phyloP scores from a whole-genome alignment of 2,113 vertebrate species.

The Lampris incognitus region DNA sequence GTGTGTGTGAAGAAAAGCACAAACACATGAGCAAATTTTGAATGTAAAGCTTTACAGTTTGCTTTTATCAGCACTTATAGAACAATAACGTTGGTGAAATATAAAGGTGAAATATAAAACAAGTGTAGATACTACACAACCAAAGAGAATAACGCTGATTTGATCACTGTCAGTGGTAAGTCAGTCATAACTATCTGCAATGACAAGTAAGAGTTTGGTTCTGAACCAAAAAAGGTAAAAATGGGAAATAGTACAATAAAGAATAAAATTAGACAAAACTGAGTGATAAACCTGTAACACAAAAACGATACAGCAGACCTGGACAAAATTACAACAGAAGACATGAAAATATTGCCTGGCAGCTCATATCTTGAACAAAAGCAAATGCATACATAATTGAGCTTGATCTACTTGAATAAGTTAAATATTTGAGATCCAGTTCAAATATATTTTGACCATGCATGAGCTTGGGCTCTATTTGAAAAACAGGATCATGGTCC shows the following conservation, averaged over 20 bases:
- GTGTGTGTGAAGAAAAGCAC: too few species aligned
- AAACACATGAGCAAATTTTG: constrained; percentile 11
- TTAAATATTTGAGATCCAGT: too few species aligned
- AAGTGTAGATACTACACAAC: constrained; percentile 70
- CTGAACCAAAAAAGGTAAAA: constrained; percentile 11
- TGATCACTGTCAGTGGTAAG: not conserved
- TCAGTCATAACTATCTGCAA: constrained; percentile 11
- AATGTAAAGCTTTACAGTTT: not conserved
- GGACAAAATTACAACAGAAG: not conserved
- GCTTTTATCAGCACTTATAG: not conserved
- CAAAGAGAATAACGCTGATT: not conserved
- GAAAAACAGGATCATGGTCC: not conserved
- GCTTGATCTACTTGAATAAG: not conserved
- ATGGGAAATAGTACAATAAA: constrained; percentile 3
- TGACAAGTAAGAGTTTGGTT: constrained; percentile 2
- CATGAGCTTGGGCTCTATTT: too few species aligned
- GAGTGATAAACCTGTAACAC: not conserved
- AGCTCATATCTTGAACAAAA: not conserved
- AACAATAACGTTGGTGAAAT: not conserved
- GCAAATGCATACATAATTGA: constrained; percentile 11
- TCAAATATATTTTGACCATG: too few species aligned
- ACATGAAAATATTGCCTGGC: not conserved
- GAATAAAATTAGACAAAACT: constrained; percentile 1
- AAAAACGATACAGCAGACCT: not conserved
- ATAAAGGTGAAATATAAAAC: not conserved